A percentile compares a stretch with the other conserved stretches of the same genome.
Evolutionary conservation across 1,140 invertebrate genomes (phyloP).

Genomic region (Batillaria attramentaria): DNA sequence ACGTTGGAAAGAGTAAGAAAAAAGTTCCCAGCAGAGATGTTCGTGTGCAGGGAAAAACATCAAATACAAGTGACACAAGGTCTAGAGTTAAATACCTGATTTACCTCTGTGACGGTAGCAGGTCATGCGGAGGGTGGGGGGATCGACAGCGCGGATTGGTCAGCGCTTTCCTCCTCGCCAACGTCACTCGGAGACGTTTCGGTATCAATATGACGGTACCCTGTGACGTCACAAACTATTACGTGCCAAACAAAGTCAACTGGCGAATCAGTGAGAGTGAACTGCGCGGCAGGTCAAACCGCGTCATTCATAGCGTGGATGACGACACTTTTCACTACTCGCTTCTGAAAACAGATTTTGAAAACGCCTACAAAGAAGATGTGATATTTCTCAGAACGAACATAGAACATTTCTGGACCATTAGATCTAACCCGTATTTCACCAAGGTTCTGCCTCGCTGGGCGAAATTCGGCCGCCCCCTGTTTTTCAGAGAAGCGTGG

Average conservation of each 20-base stretch:
- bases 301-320: not conserved
- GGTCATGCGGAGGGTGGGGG: slow-evolving; percentile 51
- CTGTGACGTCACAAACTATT: slow-evolving; percentile 44
- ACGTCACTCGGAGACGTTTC: slow-evolving; percentile 35
- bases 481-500: not conserved
- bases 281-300: not conserved
- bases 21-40: too few species aligned
- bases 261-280: slow-evolving; percentile 30
- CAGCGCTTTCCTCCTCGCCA: slow-evolving; percentile 41
- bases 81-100: slow-evolving; percentile 49
- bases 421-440: not conserved
- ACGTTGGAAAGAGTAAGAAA: too few species aligned
- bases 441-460: not conserved
- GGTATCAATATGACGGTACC: slow-evolving; percentile 46
- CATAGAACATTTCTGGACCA: not conserved
- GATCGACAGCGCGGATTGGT: slow-evolving; percentile 50
- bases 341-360: not conserved
- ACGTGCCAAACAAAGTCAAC: slow-evolving; percentile 39
- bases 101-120: slow-evolving; percentile 40
- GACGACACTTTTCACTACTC: not conserved
- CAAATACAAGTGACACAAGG: too few species aligned
- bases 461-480: not conserved
- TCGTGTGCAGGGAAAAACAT: too few species aligned
- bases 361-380: not conserved
- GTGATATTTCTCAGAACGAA: slow-evolving; percentile 7